Percentiles rank a stretch among this genome's conserved stretches.
These are phyloP conservation scores for Littorina saxatilis DNA, from an alignment of 1,140 invertebrate genomes.

Conservation along the genomic window DNA sequence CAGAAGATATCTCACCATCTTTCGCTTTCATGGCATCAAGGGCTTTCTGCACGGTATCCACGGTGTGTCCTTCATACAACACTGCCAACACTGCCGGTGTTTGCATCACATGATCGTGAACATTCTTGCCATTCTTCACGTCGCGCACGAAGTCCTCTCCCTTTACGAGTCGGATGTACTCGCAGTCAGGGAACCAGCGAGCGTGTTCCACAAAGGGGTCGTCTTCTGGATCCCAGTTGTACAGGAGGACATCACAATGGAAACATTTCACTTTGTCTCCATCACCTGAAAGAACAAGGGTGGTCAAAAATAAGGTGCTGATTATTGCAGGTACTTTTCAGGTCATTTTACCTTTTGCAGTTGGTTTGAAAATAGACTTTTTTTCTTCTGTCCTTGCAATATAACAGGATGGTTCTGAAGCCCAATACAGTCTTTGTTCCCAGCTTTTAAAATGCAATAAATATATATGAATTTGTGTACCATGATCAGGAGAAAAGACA, in stretches of 20 bases:
- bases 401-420: no score
- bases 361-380: no score
- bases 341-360: no score
- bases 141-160: slow-evolving; percentile 44
- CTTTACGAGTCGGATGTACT: slow-evolving; percentile 37
- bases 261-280: slow-evolving; percentile 64
- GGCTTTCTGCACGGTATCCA: slow-evolving; percentile 10
- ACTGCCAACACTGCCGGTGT: slow-evolving; percentile 26
- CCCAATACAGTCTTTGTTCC: no score
- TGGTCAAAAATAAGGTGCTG: no score
- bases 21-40: slow-evolving; percentile 9
- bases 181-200: slow-evolving; percentile 55
- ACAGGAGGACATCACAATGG: slow-evolving; percentile 62
- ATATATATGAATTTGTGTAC: no score
- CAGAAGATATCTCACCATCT: not conserved
- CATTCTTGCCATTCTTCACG: slow-evolving; percentile 7
- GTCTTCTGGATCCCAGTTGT: slow-evolving; percentile 64
- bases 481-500: no score
- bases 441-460: no score
- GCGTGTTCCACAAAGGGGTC: slow-evolving; percentile 61
- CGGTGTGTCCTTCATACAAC: slow-evolving; percentile 18
- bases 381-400: not conserved
- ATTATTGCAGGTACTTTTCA: no score
- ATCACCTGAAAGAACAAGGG: slow-evolving; percentile 38
- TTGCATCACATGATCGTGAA: slow-evolving; percentile 22